A percentile compares a stretch with the other conserved stretches of the same genome.
phyloP scores from a whole-genome alignment of 2,888 invertebrate genomes.

The Perizoma flavofasciatum region DNA sequence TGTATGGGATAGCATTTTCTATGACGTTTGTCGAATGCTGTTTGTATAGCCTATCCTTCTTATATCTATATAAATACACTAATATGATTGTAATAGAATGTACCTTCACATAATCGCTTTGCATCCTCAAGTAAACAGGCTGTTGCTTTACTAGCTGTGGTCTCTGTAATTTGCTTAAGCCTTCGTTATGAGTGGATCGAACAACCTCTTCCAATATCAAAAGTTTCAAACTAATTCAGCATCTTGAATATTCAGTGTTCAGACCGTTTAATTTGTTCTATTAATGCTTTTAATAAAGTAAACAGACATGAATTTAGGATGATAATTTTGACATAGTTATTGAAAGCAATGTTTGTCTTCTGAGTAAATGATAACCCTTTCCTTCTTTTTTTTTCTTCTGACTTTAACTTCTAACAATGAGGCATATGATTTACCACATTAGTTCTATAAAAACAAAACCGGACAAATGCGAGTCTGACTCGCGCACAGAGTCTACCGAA shows the following conservation, averaged over 20 bases:
- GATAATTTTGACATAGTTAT: conserved; percentile 18
- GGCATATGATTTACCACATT: too few species aligned
- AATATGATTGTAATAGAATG: too few species aligned
- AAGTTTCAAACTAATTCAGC: conserved; percentile 47
- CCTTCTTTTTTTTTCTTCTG: too few species aligned
- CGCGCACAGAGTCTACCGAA: too few species aligned
- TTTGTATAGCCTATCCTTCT: too few species aligned
- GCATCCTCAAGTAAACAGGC: background rate
- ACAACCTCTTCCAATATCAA: conserved; percentile 52
- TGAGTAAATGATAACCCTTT: background rate
- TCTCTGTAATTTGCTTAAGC: conserved; percentile 65
- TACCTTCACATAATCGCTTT: too few species aligned
- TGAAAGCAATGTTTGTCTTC: conserved; percentile 9
- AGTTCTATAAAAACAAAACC: too few species aligned
- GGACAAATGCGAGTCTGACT: too few species aligned
- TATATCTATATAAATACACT: too few species aligned
- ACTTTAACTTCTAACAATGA: too few species aligned
- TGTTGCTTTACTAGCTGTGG: conserved; percentile 6
- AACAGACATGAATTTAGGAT: conserved; percentile 26
- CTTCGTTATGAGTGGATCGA: conserved; percentile 51
- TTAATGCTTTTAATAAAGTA: conserved; percentile 38
- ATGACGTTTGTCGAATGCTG: too few species aligned
- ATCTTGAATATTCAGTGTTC: conserved; percentile 55
- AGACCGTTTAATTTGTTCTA: conserved; percentile 45
- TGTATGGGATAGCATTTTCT: too few species aligned